phyloP scores from a whole-genome alignment of 2,113 vertebrate species.

The Trachemys scripta region DNA sequence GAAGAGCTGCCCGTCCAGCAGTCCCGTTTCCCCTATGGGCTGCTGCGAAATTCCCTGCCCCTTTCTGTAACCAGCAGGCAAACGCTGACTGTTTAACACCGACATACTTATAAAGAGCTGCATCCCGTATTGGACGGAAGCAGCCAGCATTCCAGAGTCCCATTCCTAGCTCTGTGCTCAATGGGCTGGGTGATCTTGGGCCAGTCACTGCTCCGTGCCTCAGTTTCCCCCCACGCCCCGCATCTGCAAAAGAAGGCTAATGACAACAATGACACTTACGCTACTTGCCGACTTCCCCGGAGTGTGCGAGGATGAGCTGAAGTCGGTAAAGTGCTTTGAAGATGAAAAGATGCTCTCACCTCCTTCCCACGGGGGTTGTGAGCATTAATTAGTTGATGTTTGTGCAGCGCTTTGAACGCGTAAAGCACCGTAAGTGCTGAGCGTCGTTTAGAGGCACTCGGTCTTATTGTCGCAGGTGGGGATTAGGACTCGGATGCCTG shows the following conservation, averaged over 20 bases:
- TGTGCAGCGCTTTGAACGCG: not conserved
- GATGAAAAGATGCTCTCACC: not conserved
- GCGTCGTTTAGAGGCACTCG: not conserved
- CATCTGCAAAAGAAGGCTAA: not conserved
- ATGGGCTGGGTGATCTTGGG: not conserved
- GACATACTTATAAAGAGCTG: not conserved
- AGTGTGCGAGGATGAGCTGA: not conserved
- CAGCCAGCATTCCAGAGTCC: not conserved
- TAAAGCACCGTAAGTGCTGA: not conserved
- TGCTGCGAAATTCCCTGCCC: not conserved
- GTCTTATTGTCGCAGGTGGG: not conserved
- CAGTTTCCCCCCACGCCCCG: not conserved
- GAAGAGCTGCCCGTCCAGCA: not conserved
- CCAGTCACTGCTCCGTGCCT: not conserved
- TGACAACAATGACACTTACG: not conserved
- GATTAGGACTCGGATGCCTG: not conserved
- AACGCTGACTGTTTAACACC: not conserved
- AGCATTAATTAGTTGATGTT: not conserved
- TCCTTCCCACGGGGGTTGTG: not conserved
- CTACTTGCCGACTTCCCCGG: not conserved
- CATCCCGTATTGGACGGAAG: rapidly evolving
- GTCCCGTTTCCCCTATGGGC: not conserved
- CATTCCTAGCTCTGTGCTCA: not conserved
- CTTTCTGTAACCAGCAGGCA: too few species aligned
- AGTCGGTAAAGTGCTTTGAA: not conserved